Evolutionary conservation across 1,140 invertebrate genomes (phyloP).

Genomic region (Bombus soroeensis): DNA sequence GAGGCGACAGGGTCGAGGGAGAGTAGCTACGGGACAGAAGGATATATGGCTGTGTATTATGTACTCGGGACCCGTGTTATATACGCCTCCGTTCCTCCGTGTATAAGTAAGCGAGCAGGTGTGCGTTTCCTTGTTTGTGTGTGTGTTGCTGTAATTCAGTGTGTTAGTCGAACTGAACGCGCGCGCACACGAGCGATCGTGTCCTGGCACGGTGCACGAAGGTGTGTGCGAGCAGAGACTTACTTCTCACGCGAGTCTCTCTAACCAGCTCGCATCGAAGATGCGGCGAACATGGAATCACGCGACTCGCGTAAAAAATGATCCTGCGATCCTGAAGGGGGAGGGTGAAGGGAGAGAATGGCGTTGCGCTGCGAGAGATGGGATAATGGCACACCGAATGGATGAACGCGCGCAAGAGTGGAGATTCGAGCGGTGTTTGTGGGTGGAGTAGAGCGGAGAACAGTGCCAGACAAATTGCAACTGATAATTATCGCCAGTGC

Average conservation of each 20-base stretch:
- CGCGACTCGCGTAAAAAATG: slow-evolving; percentile 64
- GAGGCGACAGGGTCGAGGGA: slow-evolving; percentile 72
- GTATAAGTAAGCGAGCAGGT: slow-evolving; percentile 33
- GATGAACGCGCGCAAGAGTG: slow-evolving; percentile 8
- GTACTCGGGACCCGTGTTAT: slow-evolving; percentile 57
- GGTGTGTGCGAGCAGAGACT: slow-evolving; percentile 39
- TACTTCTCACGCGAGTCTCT: slow-evolving; percentile 70
- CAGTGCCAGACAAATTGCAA: slow-evolving; percentile 46
- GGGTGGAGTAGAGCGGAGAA: slow-evolving; percentile 43
- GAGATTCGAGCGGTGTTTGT: slow-evolving; percentile 26
- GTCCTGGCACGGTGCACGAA: neutral
- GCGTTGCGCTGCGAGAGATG: neutral
- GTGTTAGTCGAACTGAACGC: neutral
- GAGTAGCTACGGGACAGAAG: slow-evolving; percentile 71
- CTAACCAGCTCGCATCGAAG: slow-evolving; percentile 70
- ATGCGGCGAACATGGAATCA: slow-evolving; percentile 61
- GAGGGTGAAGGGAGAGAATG: neutral
- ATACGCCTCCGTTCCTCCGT: slow-evolving; percentile 57
- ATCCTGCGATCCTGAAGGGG: slow-evolving; percentile 30
- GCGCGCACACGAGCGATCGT: neutral
- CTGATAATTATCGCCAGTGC: slow-evolving; percentile 43
- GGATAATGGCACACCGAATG: slow-evolving; percentile 40
- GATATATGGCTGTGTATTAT: slow-evolving; percentile 70
- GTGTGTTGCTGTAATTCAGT: neutral
- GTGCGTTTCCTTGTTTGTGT: slow-evolving; percentile 19